A percentile compares a stretch with the other conserved stretches of the same genome.
Evolutionary conservation across 1,140 invertebrate species (phyloP).

Genomic region (Coenobita brevimanus): DNA sequence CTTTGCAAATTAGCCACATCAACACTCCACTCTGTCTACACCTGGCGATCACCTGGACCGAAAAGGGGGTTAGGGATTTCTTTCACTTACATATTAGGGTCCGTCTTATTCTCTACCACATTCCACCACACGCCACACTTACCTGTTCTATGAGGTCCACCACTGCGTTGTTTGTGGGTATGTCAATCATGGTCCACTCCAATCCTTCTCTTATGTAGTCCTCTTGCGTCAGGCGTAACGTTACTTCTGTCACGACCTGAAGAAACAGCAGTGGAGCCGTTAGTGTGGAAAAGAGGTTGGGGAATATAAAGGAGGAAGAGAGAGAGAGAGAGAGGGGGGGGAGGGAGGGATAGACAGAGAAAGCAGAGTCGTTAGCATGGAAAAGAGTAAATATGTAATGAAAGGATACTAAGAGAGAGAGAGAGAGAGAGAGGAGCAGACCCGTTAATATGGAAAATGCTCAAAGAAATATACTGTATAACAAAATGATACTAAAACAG

Average conservation of each 20-base stretch:
- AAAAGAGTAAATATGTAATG: not conserved
- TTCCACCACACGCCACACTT: not conserved
- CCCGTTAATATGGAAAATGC: not conserved
- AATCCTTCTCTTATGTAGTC: slow-evolving; percentile 86
- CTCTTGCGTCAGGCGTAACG: slow-evolving; percentile 87
- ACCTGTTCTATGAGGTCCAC: slow-evolving; percentile 74
- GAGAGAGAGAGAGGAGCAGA: not conserved
- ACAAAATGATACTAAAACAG: too few species aligned
- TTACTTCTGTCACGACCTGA: slow-evolving; percentile 74
- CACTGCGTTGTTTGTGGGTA: slow-evolving; percentile 73
- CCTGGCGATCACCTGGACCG: too few species aligned
- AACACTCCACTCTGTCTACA: too few species aligned
- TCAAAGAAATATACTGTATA: too few species aligned
- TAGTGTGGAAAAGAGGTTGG: not conserved
- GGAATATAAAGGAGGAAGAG: not conserved
- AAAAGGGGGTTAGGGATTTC: too few species aligned
- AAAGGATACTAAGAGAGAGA: not conserved
- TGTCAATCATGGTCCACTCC: slow-evolving; percentile 81
- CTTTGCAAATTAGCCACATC: too few species aligned
- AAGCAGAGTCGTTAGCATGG: too few species aligned
- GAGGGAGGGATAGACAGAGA: not conserved
- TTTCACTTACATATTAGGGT: too few species aligned
- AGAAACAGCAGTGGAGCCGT: too few species aligned
- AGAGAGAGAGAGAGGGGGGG: slow-evolving; percentile 11
- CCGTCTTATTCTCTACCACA: not conserved